These are phyloP conservation scores for Hypanus sabinus DNA, from an alignment of 2,113 vertebrate species.

Conservation along the genomic window DNA sequence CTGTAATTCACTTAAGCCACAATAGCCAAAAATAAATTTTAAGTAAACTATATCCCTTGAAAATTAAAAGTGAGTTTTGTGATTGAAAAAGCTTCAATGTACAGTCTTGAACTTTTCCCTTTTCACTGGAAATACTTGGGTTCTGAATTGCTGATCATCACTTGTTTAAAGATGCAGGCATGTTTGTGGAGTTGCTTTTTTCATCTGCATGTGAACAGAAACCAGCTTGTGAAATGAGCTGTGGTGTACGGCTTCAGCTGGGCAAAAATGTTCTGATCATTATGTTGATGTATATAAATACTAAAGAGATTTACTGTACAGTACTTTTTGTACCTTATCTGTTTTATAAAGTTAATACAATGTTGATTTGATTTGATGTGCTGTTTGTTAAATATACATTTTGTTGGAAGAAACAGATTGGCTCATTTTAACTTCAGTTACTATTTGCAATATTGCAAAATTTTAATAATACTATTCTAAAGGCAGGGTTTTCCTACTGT, in stretches of 20 bases:
- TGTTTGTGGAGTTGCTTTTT: neutral
- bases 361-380: conserved; percentile 35
- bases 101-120: conserved; percentile 15
- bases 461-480: neutral
- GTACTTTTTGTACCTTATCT: conserved; percentile 36
- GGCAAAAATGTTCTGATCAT: conserved; percentile 6
- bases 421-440: conserved; percentile 15
- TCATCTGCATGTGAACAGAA: neutral
- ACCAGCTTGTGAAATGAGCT: conserved; percentile 11
- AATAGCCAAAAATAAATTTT: neutral
- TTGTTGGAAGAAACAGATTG: conserved; percentile 32
- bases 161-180: neutral
- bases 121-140: conserved; percentile 17
- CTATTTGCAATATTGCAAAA: neutral
- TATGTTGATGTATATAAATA: conserved; percentile 28
- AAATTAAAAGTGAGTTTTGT: neutral
- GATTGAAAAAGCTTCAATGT: neutral
- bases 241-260: conserved; percentile 3
- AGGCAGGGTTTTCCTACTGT: neutral
- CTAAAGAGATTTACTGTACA: conserved; percentile 36
- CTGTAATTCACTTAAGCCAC: neutral
- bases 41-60: neutral
- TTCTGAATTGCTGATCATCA: conserved; percentile 19
- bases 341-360: conserved; percentile 37
- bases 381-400: conserved; percentile 37